Evolutionary conservation across 2,888 invertebrate species (phyloP).

Genomic region (Folsomia manolachei): DNA sequence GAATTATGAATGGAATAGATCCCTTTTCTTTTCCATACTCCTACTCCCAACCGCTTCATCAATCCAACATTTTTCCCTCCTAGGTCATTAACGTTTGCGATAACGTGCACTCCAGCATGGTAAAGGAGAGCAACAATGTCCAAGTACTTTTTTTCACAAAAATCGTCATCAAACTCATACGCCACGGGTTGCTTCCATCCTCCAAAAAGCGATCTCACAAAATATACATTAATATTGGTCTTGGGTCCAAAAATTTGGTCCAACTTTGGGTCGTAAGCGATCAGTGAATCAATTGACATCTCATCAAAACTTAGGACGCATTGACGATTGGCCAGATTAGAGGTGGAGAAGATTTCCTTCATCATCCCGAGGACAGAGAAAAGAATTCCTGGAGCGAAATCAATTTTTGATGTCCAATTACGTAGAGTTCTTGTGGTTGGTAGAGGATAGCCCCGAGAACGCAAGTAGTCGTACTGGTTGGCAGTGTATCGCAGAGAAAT

Average conservation of each 20-base stretch:
- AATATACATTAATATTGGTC: too few species aligned
- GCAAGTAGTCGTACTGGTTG: neutral
- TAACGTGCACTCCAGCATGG: neutral
- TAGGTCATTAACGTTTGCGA: neutral
- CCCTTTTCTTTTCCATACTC: too few species aligned
- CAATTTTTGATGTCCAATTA: neutral
- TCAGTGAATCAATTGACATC: neutral
- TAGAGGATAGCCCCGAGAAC: neutral
- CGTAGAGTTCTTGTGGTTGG: neutral
- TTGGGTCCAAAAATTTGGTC: neutral
- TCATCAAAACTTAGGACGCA: conserved; percentile 3
- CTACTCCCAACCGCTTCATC: neutral
- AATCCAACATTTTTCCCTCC: neutral
- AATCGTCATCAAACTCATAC: too few species aligned
- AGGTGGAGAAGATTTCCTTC: neutral
- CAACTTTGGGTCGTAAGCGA: neutral
- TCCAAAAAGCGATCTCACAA: too few species aligned
- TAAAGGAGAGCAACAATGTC: neutral
- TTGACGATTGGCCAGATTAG: neutral
- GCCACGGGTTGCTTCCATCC: too few species aligned
- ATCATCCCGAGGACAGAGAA: neutral
- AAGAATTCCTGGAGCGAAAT: neutral
- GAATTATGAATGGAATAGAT: neutral
- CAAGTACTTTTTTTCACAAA: neutral
- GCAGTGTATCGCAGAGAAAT: neutral